Conservation (phyloP, 2,797 vertebrate species). For the Tapirus indicus region DNA sequence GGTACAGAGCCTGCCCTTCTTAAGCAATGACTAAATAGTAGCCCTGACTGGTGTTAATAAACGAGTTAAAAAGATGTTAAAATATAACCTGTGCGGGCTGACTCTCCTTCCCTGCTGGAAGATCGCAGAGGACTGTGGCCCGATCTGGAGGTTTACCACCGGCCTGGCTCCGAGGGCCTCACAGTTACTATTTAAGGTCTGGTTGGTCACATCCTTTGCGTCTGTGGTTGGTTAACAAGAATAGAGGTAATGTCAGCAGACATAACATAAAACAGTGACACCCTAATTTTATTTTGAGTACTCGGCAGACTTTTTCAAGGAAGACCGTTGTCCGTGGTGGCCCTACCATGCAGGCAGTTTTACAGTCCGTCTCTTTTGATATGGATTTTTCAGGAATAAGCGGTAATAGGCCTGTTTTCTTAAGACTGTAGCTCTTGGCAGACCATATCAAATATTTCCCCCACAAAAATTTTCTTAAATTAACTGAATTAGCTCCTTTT, state of each 20-base stretch:
- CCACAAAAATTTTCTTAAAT: constrained; percentile 72
- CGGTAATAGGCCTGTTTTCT: constrained; percentile 65
- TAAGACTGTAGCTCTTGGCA: constrained; percentile 66
- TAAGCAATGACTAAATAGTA: background rate
- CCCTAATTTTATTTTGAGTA: constrained; percentile 51
- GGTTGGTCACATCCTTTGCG: background rate
- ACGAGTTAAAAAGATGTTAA: background rate
- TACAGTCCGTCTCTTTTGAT: constrained; percentile 40
- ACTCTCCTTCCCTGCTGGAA: background rate
- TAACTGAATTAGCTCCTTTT: constrained; percentile 67
- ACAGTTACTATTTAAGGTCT: background rate
- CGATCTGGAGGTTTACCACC: background rate
- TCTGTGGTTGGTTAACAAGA: background rate
- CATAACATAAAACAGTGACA: background rate
- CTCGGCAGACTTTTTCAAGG: background rate
- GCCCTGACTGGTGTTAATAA: background rate
- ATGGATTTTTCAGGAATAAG: constrained; percentile 60
- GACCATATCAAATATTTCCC: constrained; percentile 52
- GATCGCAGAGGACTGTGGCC: background rate
- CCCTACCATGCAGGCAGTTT: constrained; percentile 17
- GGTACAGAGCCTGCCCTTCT: background rate
- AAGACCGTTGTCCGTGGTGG: background rate
- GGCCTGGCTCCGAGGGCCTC: background rate
- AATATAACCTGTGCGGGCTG: background rate
- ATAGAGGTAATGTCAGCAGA: background rate